Conservation (phyloP, 2,113 vertebrate genomes). For the Ictalurus punctatus region DNA sequence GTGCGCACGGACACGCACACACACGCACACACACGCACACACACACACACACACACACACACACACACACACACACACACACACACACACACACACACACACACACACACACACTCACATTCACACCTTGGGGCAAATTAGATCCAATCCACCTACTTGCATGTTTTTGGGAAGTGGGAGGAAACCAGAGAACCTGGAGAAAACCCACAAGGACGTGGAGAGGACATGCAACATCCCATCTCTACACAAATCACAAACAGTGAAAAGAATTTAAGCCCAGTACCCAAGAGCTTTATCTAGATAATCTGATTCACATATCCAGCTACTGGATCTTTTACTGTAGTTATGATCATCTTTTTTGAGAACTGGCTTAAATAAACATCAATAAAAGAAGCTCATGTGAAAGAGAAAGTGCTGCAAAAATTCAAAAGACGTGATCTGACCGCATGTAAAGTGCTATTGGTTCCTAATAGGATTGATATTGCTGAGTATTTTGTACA, state of each 20-base stretch:
- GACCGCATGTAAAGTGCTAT: background rate
- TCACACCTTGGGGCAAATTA: background rate
- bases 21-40: too few relatives aligned
- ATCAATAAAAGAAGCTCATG: background rate
- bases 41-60: too few relatives aligned
- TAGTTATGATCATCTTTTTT: background rate
- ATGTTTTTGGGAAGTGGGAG: background rate
- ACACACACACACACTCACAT: background rate
- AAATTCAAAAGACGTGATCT: background rate
- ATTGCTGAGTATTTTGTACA: background rate
- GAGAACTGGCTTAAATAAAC: background rate
- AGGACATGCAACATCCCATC: background rate
- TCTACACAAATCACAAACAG: background rate
- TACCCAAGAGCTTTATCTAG: background rate
- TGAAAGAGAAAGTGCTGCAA: background rate
- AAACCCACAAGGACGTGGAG: background rate
- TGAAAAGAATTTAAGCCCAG: background rate
- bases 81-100: too few relatives aligned
- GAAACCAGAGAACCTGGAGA: background rate
- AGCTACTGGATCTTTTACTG: background rate
- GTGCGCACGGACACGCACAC: background rate
- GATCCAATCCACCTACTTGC: background rate
- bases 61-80: background rate
- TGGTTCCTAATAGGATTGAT: background rate
- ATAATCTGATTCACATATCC: background rate